A percentile compares a stretch with the other conserved stretches of the same genome.
Conservation (phyloP, 1,140 invertebrate species). For the Drosophila tani region DNA sequence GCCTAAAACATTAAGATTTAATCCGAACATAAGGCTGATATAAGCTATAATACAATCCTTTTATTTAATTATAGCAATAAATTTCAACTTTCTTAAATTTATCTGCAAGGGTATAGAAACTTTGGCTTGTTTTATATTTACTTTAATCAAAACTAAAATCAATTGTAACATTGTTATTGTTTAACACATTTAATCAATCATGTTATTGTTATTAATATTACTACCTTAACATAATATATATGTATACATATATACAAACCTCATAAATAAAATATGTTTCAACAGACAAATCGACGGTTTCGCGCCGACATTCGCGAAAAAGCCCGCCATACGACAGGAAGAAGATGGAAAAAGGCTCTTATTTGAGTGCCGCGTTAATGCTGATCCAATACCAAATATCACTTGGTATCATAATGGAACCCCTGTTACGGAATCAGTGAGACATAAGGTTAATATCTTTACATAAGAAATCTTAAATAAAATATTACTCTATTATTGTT, state of each 20-base stretch:
- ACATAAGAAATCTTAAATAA: background rate
- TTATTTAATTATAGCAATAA: too few relatives aligned
- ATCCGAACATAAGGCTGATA: too few relatives aligned
- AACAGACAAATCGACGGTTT: constrained; percentile 98
- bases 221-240: background rate
- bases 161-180: background rate
- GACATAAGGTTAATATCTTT: constrained; percentile 91
- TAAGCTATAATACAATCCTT: too few relatives aligned
- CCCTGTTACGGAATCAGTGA: constrained; percentile 90
- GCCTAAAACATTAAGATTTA: too few relatives aligned
- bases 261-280: constrained; percentile 47
- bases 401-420: constrained; percentile 96
- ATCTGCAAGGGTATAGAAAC: too few relatives aligned
- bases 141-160: background rate
- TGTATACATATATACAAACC: background rate
- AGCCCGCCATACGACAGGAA: constrained; percentile 98
- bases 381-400: constrained; percentile 96
- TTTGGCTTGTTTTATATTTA: background rate
- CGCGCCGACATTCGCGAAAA: constrained; percentile 98
- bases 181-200: background rate
- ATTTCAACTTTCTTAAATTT: too few relatives aligned
- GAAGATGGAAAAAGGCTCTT: constrained; percentile 97
- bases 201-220: background rate
- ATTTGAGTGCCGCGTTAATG: constrained; percentile 98
- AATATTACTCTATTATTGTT: too few relatives aligned